Evolutionary conservation across 2,113 vertebrate genomes (phyloP), one percentile per base, ranked within the genome.

Genomic region (Echinops telfairi): DNA sequence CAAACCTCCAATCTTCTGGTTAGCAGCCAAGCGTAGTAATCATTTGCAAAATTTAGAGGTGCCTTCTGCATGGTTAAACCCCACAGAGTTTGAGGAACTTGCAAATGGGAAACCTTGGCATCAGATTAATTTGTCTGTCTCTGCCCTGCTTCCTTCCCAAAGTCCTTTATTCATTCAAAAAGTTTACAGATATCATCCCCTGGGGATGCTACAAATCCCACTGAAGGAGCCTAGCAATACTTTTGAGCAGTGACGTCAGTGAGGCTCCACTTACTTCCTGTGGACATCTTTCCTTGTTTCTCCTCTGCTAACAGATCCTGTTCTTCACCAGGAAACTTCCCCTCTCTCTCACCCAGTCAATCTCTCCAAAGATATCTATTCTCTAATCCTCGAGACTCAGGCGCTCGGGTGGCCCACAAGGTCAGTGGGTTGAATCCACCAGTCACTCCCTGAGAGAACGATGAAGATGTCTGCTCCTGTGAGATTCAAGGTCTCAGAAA

Each of bases 91-190:
- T 36, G 68, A 79, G 78, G 31, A 27, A 25, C 43, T 78, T 79
- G 33, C 29, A 19, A 66, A 31, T 83, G 17, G 43, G n/a, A n/a
- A 79, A 68, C 83, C 9, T 82, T 53, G 68, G 47, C 33, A 71
- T 40, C 29, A 31, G 33, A 68, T 88, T 58, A 87, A 73, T 68
- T 71, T 53, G 47, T 80, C 66, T 92, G 89, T 22, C 43, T 83
- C 57, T 75, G 36, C 31, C 85, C 22, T 71, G 58, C 58, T 4
- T 90, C 40, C 17, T 14, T 6, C 10, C 76, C 53, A 73, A 58
- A 79, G 86, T 86, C 27, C 29, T 83, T 88, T 90, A 71, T 78
- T 76, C 36, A 77, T 76, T 53, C 22, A 90, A 47, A 90, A 82
- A 68, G 58, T 22, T 87, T 71, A 78, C 66, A 90, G 79, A 29